phyloP scores from a whole-genome alignment of 2,113 vertebrate species.

The Dryoscopus gambensis region DNA sequence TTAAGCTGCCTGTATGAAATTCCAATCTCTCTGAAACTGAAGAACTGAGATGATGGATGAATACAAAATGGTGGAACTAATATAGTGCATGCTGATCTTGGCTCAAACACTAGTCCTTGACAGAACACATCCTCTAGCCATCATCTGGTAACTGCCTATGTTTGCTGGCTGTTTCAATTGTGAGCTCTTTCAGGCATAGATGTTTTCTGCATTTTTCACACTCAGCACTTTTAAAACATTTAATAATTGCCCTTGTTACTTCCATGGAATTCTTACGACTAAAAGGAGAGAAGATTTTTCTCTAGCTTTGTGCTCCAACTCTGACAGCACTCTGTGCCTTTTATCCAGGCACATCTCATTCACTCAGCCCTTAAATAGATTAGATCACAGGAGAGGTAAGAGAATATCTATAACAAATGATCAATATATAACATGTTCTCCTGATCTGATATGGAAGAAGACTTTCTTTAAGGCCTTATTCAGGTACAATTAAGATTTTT shows the following conservation, averaged over 20 bases:
- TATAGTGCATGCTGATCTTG: not conserved
- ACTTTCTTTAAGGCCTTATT: not conserved
- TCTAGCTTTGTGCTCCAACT: not conserved
- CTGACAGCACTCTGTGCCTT: not conserved
- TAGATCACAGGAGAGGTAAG: not conserved
- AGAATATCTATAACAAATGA: not conserved
- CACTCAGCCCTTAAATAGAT: not conserved
- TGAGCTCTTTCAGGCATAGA: not conserved
- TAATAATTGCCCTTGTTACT: not conserved
- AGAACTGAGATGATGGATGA: not conserved
- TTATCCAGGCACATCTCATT: not conserved
- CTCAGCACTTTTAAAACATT: not conserved
- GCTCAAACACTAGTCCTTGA: not conserved
- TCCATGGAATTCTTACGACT: not conserved
- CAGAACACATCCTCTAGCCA: not conserved
- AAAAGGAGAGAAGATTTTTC: not conserved
- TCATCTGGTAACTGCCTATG: not conserved
- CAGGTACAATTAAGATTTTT: not conserved
- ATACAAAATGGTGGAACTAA: not conserved
- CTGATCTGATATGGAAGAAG: not conserved
- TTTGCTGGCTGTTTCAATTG: not conserved
- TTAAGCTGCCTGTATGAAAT: not conserved
- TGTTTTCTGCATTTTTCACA: not conserved
- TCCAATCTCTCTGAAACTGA: not conserved
- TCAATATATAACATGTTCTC: not conserved